Percentiles rank a stretch among this genome's conserved stretches.
phyloP scores from a whole-genome alignment of 2,797 vertebrate species.

The Loris lydekkerianus region DNA sequence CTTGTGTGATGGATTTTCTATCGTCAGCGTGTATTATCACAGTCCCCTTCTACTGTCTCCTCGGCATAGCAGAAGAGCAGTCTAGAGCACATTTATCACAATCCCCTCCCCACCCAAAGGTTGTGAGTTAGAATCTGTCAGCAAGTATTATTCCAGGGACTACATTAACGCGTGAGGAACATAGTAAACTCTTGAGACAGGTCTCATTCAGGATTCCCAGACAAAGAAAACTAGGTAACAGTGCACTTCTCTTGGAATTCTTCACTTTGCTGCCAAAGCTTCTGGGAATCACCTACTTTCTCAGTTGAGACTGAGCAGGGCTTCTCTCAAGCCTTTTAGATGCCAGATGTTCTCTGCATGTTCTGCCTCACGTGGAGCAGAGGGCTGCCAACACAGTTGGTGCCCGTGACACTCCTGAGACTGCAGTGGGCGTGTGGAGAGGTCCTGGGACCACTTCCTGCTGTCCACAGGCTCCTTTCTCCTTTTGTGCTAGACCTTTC shows the following conservation, averaged over 20 bases:
- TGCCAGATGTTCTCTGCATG: not conserved
- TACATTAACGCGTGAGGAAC: not conserved
- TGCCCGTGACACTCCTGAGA: not conserved
- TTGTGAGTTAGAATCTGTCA: not conserved
- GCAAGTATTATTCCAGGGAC: not conserved
- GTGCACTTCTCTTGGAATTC: not conserved
- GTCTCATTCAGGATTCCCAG: not conserved
- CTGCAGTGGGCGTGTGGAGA: fast-evolving
- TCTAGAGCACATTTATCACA: not conserved
- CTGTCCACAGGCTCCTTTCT: not conserved
- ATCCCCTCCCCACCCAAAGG: not conserved
- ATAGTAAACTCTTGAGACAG: not conserved
- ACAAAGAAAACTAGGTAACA: not conserved
- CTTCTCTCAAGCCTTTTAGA: not conserved
- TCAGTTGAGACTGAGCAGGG: not conserved
- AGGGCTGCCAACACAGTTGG: not conserved
- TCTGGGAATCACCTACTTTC: not conserved
- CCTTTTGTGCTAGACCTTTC: not conserved
- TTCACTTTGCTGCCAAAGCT: not conserved
- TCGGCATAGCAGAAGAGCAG: not conserved
- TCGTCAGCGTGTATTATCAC: not conserved
- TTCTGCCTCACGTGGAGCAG: not conserved
- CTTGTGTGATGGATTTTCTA: not conserved
- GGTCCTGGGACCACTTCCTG: not conserved
- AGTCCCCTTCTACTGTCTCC: not conserved